Conservation (phyloP, 1,140 invertebrate genomes). For the Temnothorax nylanderi region DNA sequence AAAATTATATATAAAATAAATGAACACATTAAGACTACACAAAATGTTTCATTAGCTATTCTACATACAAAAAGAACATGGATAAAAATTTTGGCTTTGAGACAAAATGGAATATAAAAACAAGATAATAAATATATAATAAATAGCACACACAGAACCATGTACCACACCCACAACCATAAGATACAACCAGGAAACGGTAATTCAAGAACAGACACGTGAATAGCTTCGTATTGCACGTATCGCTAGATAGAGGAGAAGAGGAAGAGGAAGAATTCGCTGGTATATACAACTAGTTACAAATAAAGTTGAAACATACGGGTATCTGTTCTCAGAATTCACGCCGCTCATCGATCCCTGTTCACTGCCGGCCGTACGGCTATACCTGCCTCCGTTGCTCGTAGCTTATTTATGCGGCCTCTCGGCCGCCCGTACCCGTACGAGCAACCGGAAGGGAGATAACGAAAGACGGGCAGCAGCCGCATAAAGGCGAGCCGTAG, state of each 20-base stretch:
- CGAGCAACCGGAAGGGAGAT: constrained; percentile 1
- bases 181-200: neutral
- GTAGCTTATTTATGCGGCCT: neutral
- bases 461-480: constrained; percentile 47
- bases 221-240: neutral
- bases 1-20: neutral
- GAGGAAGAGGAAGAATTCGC: neutral
- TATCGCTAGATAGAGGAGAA: neutral
- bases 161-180: neutral
- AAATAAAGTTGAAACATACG: neutral
- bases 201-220: neutral
- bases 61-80: neutral
- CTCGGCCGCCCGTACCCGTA: neutral
- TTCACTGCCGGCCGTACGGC: neutral
- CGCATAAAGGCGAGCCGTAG: neutral
- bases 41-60: neutral
- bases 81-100: neutral
- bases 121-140: neutral
- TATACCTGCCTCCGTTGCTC: neutral
- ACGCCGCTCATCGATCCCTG: neutral
- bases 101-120: constrained; percentile 17
- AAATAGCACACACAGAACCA: neutral
- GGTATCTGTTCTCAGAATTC: neutral
- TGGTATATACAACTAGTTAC: neutral
- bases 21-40: neutral